These are phyloP conservation scores for Panurus biarmicus DNA, from an alignment of 2,113 vertebrate species.

Conservation along the genomic window DNA sequence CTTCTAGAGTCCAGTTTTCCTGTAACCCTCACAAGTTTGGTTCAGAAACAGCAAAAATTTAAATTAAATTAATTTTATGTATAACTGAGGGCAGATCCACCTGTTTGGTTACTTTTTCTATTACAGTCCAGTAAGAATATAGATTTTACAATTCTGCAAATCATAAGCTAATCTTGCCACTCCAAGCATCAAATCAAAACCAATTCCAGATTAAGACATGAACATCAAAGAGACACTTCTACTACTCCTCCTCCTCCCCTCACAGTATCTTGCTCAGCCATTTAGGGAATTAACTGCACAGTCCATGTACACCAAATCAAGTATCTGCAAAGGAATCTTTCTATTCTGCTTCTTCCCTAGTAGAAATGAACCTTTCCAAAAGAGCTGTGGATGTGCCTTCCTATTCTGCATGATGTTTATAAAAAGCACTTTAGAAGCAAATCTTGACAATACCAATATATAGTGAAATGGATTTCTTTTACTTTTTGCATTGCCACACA, in stretches of 20 bases:
- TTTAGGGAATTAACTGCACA: not conserved
- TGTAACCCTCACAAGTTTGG: not conserved
- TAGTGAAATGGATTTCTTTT: not conserved
- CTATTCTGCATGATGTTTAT: not conserved
- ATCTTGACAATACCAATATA: not conserved
- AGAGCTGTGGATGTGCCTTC: not conserved
- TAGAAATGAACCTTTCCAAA: not conserved
- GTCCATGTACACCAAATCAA: not conserved
- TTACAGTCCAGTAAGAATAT: not conserved
- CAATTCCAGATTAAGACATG: not conserved
- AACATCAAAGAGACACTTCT: not conserved
- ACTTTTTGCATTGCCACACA: not conserved
- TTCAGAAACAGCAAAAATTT: not conserved
- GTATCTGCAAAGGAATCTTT: not conserved
- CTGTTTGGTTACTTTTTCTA: not conserved
- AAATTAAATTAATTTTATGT: not conserved
- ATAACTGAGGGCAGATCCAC: not conserved
- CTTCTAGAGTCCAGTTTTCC: not conserved
- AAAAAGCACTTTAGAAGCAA: not conserved
- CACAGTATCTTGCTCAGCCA: not conserved
- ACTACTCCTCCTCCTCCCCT: not conserved
- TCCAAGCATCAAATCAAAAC: not conserved
- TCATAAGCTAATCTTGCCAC: not conserved
- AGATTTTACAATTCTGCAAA: constrained; percentile 4
- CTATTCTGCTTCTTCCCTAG: not conserved